These are phyloP conservation scores for Drosophila siamana DNA, from an alignment of 2,888 invertebrate genomes.

Conservation along the genomic window DNA sequence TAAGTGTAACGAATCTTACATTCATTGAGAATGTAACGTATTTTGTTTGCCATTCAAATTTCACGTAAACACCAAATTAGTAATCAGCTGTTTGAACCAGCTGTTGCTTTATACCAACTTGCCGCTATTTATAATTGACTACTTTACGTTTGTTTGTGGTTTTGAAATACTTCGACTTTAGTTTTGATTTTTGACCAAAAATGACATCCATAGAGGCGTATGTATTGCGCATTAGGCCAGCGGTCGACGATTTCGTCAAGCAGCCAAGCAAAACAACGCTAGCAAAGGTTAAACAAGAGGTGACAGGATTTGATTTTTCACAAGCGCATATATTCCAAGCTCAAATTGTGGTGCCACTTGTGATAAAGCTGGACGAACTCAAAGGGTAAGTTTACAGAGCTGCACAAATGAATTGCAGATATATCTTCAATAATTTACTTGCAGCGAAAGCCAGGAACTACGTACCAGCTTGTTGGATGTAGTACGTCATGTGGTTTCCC, in stretches of 20 bases:
- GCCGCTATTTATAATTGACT: slow-evolving; percentile 18
- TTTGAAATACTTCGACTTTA: neutral
- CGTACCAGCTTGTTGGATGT: slow-evolving; percentile 80
- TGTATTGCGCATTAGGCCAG: slow-evolving; percentile 80
- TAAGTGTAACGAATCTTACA: too few species aligned
- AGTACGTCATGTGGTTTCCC: slow-evolving; percentile 74
- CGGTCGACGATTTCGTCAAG: slow-evolving; percentile 80
- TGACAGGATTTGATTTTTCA: slow-evolving; percentile 73
- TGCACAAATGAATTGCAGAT: neutral
- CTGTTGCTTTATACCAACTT: slow-evolving; percentile 35
- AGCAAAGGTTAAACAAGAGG: slow-evolving; percentile 66
- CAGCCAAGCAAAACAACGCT: slow-evolving; percentile 73
- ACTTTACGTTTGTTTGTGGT: slow-evolving; percentile 7
- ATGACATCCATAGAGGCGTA: slow-evolving; percentile 81
- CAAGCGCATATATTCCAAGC: slow-evolving; percentile 82
- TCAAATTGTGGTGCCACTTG: slow-evolving; percentile 82
- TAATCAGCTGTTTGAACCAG: slow-evolving; percentile 27
- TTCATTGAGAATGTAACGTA: too few species aligned
- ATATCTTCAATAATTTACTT: neutral
- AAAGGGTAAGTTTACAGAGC: slow-evolving; percentile 63
- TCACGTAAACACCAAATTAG: slow-evolving; percentile 18
- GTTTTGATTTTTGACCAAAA: slow-evolving; percentile 1
- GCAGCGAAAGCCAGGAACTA: slow-evolving; percentile 80
- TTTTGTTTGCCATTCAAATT: neutral
- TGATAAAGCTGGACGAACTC: slow-evolving; percentile 82